These are phyloP conservation scores for Agraylea sexmaculata DNA, from an alignment of 1,140 invertebrate species.

Conservation along the genomic window DNA sequence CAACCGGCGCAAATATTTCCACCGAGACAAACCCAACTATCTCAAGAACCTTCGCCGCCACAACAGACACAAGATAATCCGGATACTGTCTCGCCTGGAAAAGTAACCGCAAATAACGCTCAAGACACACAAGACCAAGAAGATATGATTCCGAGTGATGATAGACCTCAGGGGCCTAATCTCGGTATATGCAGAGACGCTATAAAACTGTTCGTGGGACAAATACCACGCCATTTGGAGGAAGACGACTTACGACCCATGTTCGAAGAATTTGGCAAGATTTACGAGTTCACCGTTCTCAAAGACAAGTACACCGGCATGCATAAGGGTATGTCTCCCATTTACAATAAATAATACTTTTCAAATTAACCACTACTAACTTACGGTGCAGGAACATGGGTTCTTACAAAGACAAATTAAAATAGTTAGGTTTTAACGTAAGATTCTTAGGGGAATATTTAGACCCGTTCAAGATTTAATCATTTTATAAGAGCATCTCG, in stretches of 20 bases:
- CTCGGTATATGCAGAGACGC: conserved; percentile 42
- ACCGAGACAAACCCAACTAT: conserved; percentile 5
- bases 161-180: conserved; percentile 2
- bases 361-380: no score
- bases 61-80: no score
- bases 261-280: conserved; percentile 88
- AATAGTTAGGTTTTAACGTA: no score
- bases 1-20: conserved; percentile 7
- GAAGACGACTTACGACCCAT: conserved; percentile 81
- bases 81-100: conserved; percentile 1
- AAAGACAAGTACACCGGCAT: conserved; percentile 89
- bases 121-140: conserved; percentile 11
- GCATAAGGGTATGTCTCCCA: conserved; percentile 92
- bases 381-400: no score
- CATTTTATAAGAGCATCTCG: no score
- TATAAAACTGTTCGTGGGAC: conserved; percentile 84
- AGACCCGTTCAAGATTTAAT: no score
- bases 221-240: conserved; percentile 82
- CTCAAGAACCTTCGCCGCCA: neutral
- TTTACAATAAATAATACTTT: no score
- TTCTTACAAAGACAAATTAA: no score
- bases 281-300: conserved; percentile 86
- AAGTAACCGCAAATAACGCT: conserved; percentile 19
- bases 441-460: no score
- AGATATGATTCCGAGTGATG: conserved; percentile 22